Base-by-base conservation (phyloP, 2,797 vertebrate species). In the Typhlichthys eigenmanni region DNA sequence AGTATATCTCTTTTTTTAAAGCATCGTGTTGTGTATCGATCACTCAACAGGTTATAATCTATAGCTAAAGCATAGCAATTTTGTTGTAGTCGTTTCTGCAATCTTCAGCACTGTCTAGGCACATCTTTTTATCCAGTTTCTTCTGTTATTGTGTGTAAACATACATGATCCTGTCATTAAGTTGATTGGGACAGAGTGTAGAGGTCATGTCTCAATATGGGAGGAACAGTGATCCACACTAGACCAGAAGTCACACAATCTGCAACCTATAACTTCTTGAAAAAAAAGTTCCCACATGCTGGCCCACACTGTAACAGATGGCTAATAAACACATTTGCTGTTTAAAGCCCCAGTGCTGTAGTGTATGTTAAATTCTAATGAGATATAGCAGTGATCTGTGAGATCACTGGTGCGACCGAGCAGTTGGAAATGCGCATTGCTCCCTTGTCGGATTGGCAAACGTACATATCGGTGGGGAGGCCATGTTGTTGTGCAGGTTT, bases 321-420 rank as follows among this genome's bases (percentile, higher is more conserved):
- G 87, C 84, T 85, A 86, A 89, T 89, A 87, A 88, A 90, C 88
- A 88, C 85, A 81, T 89, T 83, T 82, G 75, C 84, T 68, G 73
- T 78, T 85, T 81, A 77, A 83, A 86, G 71, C 76, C 73, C 58
- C 49, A 75, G 64, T 73, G 58, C 76, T 69, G 78, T 78, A 64
- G 73, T 74, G 76, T 87, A 82, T 81, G 88, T 86, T 79, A 87
- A 86, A 88, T 87, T 88, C 76, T 87, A 90, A 89, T 87, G 87
- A 85, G 81, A 83, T 81, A 72, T 81, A 68, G 76, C 78, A 71
- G 76, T 73, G 77, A 84, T 68, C 69, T 79, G 78, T 87, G 82
- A 85, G 78, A 85, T 86, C 80, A 71, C 64, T 78, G 84, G 79
- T 81, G 81, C 77, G 69, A 65, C 78, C 5, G 66, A 87, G 75